Base-by-base conservation (phyloP, 2,888 invertebrate species). In the Lasioglossum figueresi region DNA sequence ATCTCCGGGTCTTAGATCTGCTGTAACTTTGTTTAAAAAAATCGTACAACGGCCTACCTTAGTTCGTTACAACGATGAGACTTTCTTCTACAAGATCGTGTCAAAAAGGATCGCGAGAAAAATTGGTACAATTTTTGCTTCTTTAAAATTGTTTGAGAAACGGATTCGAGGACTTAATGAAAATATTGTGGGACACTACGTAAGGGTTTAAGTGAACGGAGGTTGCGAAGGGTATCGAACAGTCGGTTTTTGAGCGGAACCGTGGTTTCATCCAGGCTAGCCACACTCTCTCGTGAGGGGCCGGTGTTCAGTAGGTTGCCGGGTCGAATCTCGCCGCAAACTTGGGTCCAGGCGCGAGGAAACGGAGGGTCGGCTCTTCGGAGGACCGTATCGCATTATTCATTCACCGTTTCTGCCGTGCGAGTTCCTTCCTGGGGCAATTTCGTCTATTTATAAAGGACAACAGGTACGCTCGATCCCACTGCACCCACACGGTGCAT, bases 401-500 rank as follows among this genome's bases (percentile, higher is more conserved):
- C 84, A 85, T 84, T 78, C 75, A 16, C 77, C 31, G 84, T n/a
- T 71, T 59, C 37, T 56, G 40, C 70, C 71, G 77, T 63, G 27
- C 74, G 31, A 71, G 80, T 68, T 78, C 23, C 85, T 78, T 66
- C 77, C 52, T 52, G 74, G 45, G 59, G 71, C 84, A 84, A 78
- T 85, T 85, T 80, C 70, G 80, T 84, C 80, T 84, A 85, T 84
- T 84, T 84, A 84, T 80, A 84, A 80, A 80, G 84, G 78, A 84
- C 84, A 77, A 76, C 80, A 48, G 75, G 71, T 8, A 16, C 66
- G 80, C 52, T 68, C 52, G 63, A 80, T 80, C 43, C 52, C 59
- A 12, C 2, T 75, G 56, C 37, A 68, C n/a, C 40, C 3, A 12
- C n/a, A 34, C 73, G 83, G 83, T 74, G 34, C 76, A 56, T 79